Base-by-base conservation (phyloP, 2,797 vertebrate genomes). In the Macrochelys suwanniensis region DNA sequence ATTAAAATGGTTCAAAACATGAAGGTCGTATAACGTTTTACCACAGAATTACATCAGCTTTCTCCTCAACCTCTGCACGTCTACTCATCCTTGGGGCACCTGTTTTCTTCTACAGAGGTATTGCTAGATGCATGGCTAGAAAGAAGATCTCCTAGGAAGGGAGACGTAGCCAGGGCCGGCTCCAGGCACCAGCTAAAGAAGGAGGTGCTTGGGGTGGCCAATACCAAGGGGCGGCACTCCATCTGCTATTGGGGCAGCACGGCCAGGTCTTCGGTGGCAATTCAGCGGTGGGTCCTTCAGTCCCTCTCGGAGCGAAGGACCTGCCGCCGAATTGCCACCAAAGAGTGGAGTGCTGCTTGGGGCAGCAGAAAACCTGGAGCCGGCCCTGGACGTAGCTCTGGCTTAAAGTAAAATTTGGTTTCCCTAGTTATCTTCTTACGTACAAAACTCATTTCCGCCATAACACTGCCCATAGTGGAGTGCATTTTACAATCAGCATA, bases 51-150 rank as follows among this genome's bases (percentile, higher is more conserved):
- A 56, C 57, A 16, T 11, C 80, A 89, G 5, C 79, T 42, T 0
- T 71, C 9, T 85, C 85, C 93, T 10, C 82, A 2, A 31, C 47
- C 80, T 68, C 9, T 84, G 91, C 85, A 31, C 31, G 82, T 91
- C 47, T 71, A 26, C 19, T 71, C 1, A 80, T 82, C 87, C 85
- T 33, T 84, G 47, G 51, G 51, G 84, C 25, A 88, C 33, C 23
- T 68, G 8, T 82, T 8, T 50, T 93, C 19, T 33, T 85, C 59
- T 47, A 71, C n/a, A 61, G 11, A n/a, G 82, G 51, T 84, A 80
- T 45, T 50, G 5, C 59, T 53, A 68, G 65, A 80, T 51, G 79
- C 57, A 87, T 42, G 47, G 51, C 31, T 71, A 26, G 71, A 71
- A 83, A 57, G 33, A 51, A 71, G 84, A 11, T 16, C 87, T 80